Conservation (phyloP, 2,888 invertebrate species). For the Galerucella pusilla region DNA sequence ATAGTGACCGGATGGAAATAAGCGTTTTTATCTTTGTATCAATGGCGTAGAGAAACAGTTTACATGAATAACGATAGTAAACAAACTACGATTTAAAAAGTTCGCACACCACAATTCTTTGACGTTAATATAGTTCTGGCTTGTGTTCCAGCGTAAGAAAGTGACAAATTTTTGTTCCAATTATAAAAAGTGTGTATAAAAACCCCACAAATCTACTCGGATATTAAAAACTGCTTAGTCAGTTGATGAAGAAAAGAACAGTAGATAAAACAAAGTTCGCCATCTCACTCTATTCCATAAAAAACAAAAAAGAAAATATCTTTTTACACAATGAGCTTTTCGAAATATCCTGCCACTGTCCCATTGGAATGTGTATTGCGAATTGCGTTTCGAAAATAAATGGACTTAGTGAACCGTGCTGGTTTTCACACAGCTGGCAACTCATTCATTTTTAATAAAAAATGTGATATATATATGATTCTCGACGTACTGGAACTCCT, state of each 20-base stretch:
- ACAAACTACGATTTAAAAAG: neutral
- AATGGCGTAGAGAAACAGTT: neutral
- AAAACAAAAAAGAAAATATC: no score
- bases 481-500: conserved; percentile 22
- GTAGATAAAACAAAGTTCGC: no score
- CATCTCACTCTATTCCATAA: no score
- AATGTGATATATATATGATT: conserved; percentile 22
- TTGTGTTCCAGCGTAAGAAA: no score
- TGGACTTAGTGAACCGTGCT: conserved; percentile 33
- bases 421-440: conserved; percentile 25
- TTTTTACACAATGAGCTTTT: no score
- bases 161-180: no score
- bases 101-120: no score
- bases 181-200: no score
- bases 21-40: neutral
- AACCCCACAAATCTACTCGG: no score
- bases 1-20: conserved; percentile 20
- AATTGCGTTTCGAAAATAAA: conserved; percentile 29
- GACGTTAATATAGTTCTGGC: no score
- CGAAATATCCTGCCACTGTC: conserved; percentile 3
- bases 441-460: conserved; percentile 27
- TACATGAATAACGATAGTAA: neutral
- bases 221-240: no score
- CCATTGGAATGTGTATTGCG: conserved; percentile 11
- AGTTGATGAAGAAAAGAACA: no score